Base-by-base conservation (phyloP, 2,888 invertebrate genomes). In the Spodoptera littoralis region DNA sequence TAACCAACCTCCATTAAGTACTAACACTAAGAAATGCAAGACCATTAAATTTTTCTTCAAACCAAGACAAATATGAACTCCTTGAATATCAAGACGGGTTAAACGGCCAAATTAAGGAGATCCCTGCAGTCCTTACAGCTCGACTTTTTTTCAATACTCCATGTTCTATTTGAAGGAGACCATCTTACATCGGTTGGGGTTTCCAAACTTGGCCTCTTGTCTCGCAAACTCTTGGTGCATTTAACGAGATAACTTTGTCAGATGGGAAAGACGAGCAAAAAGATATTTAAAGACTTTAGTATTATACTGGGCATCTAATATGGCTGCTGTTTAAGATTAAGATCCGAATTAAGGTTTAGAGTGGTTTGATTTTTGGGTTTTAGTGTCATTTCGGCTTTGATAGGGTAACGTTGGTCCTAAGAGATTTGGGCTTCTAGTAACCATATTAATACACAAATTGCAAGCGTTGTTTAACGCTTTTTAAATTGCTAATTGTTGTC, bases 181-280 rank as follows among this genome's bases (percentile, higher is more conserved):
- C 89, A 64, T 60, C 57, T 65, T 73, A 81, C 12, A 61, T 13
- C 83, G 85, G 89, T 52, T 50, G 53, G 45, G 41, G 70, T 72
- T 76, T 71, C 74, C 74, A 81, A 90, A 89, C 83, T 89, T 86
- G 75, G 76, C 84, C 84, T 80, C 84, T 82, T 83, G 83, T 84
- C 80, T 84, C 76, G 80, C 86, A 88, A 89, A 90, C 88, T 90
- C 87, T 85, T 65, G 86, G 90, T 90, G 90, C 90, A 91, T 89
- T 90, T 91, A 91, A 91, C 88, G 90, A 91, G 91, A 87, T 91
- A 91, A 91, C 86, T 91, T 91, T 82, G 84, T 87, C 88, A 84
- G 86, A 84, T 83, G 79, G 56, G 66, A 73, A 78, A 82, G 84
- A 86, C 76, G 82, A 72, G 81, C 76, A 89, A 88, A 88, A 89